phyloP scores from a whole-genome alignment of 2,113 vertebrate genomes.

The Sarotherodon lohbergeri region DNA sequence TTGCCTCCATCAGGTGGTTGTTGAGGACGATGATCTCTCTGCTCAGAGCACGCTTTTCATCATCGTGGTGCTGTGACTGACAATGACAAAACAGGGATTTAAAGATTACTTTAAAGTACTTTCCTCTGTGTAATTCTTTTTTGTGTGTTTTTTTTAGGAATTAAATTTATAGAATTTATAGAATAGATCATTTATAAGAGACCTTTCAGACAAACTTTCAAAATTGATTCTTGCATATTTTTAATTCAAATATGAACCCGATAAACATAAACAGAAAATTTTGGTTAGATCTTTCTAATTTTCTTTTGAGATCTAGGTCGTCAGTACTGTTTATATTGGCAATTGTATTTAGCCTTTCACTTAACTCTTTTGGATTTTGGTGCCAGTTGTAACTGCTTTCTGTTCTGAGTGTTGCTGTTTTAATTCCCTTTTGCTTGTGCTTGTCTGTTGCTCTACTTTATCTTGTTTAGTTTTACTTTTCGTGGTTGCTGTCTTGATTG shows the following conservation, averaged over 20 bases:
- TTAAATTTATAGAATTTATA: neutral
- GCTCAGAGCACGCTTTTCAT: conserved; percentile 93
- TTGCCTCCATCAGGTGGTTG: conserved; percentile 96
- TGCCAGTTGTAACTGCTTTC: neutral
- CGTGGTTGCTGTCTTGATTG: neutral
- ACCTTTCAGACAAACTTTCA: neutral
- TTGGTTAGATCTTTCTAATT: neutral
- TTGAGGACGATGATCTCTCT: conserved; percentile 96
- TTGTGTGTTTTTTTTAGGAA: neutral
- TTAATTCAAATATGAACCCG: neutral
- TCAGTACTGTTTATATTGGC: neutral
- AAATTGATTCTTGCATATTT: neutral
- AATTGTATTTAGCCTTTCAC: neutral
- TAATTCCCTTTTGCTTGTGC: neutral
- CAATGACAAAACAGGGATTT: neutral
- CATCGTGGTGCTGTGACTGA: conserved; percentile 92
- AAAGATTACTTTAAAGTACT: neutral
- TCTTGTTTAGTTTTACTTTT: neutral
- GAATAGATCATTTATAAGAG: neutral
- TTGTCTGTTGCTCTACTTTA: neutral
- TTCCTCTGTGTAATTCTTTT: neutral
- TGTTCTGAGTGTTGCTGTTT: neutral
- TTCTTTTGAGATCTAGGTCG: neutral
- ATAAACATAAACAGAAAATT: neutral
- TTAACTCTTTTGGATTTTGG: neutral